Conservation (phyloP, 2,113 vertebrate genomes). For the Catharus fuscescens region DNA sequence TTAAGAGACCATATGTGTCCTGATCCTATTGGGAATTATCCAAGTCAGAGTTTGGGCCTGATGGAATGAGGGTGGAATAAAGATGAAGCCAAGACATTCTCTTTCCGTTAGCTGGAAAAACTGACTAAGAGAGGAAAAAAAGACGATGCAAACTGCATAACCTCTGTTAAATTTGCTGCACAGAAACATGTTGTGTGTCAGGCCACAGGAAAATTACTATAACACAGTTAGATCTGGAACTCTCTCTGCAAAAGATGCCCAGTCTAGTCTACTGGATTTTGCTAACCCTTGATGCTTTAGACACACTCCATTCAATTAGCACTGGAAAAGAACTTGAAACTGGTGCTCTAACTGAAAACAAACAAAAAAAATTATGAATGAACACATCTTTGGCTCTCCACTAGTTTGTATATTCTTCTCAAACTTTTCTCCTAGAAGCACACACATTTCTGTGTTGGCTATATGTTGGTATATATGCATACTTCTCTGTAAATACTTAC, state of each 20-base stretch:
- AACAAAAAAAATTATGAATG: neutral
- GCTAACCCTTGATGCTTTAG: neutral
- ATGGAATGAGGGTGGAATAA: conserved; percentile 38
- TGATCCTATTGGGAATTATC: neutral
- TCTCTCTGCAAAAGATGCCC: neutral
- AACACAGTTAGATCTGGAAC: neutral
- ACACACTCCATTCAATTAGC: neutral
- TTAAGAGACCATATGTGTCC: conserved; percentile 2
- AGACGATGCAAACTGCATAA: neutral
- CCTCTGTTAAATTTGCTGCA: neutral
- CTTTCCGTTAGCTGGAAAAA: conserved; percentile 50
- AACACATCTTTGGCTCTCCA: neutral
- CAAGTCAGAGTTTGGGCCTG: neutral
- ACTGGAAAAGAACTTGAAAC: neutral
- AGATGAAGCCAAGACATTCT: conserved; percentile 32
- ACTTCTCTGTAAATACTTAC: neutral
- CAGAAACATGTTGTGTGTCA: neutral
- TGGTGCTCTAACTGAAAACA: neutral
- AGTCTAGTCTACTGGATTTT: neutral
- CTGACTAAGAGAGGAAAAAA: neutral
- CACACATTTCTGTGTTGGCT: neutral
- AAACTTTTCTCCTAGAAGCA: neutral
- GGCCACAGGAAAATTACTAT: neutral
- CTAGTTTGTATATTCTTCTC: neutral
- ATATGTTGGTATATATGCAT: neutral